Base-by-base conservation (phyloP, 2,888 invertebrate genomes). In the Tolmerus cingulatus region DNA sequence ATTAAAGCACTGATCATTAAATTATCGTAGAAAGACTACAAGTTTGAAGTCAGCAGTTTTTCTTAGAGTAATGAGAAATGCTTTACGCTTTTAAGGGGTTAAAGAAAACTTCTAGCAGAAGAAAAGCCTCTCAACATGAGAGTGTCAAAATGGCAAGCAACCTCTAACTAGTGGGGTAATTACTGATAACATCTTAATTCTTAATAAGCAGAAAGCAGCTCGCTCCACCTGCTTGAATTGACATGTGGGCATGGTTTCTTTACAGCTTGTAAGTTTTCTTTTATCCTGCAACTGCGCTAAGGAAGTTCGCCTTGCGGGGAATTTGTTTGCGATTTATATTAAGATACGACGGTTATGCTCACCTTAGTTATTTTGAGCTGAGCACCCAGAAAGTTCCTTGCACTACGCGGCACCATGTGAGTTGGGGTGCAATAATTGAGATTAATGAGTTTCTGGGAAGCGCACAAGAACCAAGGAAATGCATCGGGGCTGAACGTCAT, bases 241-340 rank as follows among this genome's bases (percentile, higher is more conserved):
- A 79, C 79, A 79, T 79, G 51, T 46, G 51, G 30, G 40, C 43
- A 40, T 78, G 43, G 78, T 78, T 79, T 46, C 23, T 79, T 79
- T 79, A 46, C 12, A 19, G 78, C 30, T 30, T 51, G 23, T 23
- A 40, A 78, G 78, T 23, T 78, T 78, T 46, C 46, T 43, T 78
- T 40, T 40, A 12, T n/a, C n/a, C 12, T 78, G 78, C 46, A 79
- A 23, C 46, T 1, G 66, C 66, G 66, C 66, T 27, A 23, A 66
- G 78, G 1, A 46, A 46, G 30, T 51, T 19, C 27, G 34, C 16
- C 51, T 9, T 46, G 51, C n/a, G 27, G 79, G 51, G 14, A 79
- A 79, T 79, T 79, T 79, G 79, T 79, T 79, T 79, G 79, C 27
- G 79, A 79, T 79, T 79, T 30, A 23, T 51, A 79, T 79, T 79